Evolutionary conservation across 2,113 vertebrate genomes (phyloP), one percentile per base, ranked within the genome.

Genomic region (Mionectes macconnelli): DNA sequence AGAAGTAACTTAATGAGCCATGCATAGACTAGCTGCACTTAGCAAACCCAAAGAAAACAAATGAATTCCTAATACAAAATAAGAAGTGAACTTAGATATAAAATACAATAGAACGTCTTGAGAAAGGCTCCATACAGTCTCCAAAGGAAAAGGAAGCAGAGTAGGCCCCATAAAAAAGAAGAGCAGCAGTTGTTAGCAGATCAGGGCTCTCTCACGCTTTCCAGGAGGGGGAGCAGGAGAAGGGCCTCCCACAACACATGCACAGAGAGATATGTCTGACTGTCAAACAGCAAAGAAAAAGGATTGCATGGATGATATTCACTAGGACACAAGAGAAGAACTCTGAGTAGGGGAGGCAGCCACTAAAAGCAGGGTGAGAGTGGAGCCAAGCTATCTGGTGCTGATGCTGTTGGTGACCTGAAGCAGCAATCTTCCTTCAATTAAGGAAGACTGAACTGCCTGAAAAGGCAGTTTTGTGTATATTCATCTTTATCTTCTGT

Each of bases 1-100:
- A 91, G 93, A 96, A 96, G 77, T 49, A 89, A 93, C 50, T 83
- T 90, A 95, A 96, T 69, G 85, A 97, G 87, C 74, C 94, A 96
- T 13, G 40, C 69, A 63, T 19, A 96, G 93, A 66, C 39, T 81
- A 84, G 69, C 24, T 60, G 74, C 64, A 18, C 73, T 90, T 88
- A 90, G 35, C 69, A 87, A 91, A 93, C 62, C 68, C 63, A 81
- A 77, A 89, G 69, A 89, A 93, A 95, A 89, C 55, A 93, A 83
- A 86, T 63, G 67, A 91, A 88, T 73, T 87, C 45, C 66, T 93
- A 93, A 72, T 9, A 68, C 53, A 93, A 84, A 85, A 82, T 62
- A 76, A 84, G 75, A 93, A 44, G 31, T 28, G 44, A 92, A 89
- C 12, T 45, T 89, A 35, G 35, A 77, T 87, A 87, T 73, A 82